Percentiles rank a stretch among this genome's conserved stretches.
phyloP scores from a whole-genome alignment of 2,797 vertebrate genomes.

The Mus caroli region DNA sequence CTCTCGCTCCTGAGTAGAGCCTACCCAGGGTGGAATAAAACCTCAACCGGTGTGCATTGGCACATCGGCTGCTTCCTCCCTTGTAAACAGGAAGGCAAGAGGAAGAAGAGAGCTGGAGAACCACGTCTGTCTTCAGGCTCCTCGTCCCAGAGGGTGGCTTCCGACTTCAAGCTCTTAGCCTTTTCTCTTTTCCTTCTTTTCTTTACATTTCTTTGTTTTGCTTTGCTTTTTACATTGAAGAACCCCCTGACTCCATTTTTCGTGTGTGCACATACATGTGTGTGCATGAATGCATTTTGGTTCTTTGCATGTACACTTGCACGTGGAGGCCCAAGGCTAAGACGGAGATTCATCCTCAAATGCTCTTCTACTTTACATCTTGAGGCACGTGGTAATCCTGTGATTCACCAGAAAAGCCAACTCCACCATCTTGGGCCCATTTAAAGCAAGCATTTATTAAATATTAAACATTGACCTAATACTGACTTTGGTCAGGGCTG shows the following conservation, averaged over 20 bases:
- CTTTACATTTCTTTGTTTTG: not conserved
- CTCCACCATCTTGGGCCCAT: not conserved
- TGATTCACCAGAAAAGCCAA: not conserved
- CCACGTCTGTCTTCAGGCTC: not conserved
- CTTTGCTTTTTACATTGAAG: not conserved
- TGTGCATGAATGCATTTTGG: not conserved
- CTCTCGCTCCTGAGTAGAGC: not conserved
- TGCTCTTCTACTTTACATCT: not conserved
- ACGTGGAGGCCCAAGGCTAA: not conserved
- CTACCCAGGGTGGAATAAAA: not conserved
- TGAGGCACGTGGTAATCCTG: not conserved
- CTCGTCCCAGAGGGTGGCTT: accelerated
- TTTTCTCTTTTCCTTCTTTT: not conserved
- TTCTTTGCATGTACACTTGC: not conserved
- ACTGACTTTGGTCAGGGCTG: not conserved
- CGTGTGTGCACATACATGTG: no score
- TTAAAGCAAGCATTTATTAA: not conserved
- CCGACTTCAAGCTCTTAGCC: not conserved
- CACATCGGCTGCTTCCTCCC: not conserved
- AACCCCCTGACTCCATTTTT: not conserved
- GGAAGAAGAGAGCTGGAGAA: not conserved
- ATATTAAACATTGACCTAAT: not conserved
- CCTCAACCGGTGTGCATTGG: not conserved
- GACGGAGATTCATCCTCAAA: not conserved
- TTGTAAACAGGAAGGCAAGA: not conserved